A percentile compares a stretch with the other conserved stretches of the same genome.
These are phyloP conservation scores for Cassiopea andromeda DNA, from an alignment of 30 jellyfish, hydroid and myxozoan species.

Conservation along the genomic window DNA sequence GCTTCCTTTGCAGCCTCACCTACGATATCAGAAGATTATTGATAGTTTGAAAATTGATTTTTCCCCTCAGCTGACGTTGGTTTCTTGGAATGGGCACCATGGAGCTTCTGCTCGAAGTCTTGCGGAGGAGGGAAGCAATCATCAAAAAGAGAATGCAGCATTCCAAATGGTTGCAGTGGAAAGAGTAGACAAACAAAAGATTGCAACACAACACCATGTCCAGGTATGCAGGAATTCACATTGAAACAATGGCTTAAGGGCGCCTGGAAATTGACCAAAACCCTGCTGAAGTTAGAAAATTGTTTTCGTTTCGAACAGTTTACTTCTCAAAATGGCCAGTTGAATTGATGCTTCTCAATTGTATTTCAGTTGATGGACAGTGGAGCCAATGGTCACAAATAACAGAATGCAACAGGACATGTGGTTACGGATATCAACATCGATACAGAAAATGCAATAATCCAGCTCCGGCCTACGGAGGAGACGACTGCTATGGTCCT, in stretches of 20 bases:
- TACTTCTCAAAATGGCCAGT: no score
- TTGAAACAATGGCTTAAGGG: no score
- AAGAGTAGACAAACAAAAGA: conserved; percentile 25
- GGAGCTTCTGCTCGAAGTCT: conserved; percentile 63
- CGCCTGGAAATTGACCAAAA: no score
- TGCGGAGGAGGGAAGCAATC: conserved; percentile 67
- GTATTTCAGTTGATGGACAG: conserved; percentile 59
- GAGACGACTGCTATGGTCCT: conserved; percentile 65
- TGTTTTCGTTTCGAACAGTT: not conserved
- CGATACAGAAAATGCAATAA: conserved; percentile 59
- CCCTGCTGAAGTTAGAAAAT: not conserved
- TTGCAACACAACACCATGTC: conserved; percentile 69
- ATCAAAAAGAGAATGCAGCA: conserved; percentile 57
- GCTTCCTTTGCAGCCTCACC: not conserved
- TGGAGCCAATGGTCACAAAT: conserved; percentile 76
- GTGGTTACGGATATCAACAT: conserved; percentile 72
- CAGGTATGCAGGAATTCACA: conserved; percentile 20
- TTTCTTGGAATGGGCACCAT: conserved; percentile 68
- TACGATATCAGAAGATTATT: not conserved
- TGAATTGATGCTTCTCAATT: not conserved
- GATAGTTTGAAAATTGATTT: not conserved
- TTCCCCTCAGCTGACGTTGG: conserved; percentile 56
- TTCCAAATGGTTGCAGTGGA: conserved; percentile 64
- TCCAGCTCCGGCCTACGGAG: conserved; percentile 73
- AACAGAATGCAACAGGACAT: conserved; percentile 42